Percentiles rank a stretch among this genome's conserved stretches.
phyloP scores from a whole-genome alignment of 1,140 invertebrate species.

The Cydia splendana region DNA sequence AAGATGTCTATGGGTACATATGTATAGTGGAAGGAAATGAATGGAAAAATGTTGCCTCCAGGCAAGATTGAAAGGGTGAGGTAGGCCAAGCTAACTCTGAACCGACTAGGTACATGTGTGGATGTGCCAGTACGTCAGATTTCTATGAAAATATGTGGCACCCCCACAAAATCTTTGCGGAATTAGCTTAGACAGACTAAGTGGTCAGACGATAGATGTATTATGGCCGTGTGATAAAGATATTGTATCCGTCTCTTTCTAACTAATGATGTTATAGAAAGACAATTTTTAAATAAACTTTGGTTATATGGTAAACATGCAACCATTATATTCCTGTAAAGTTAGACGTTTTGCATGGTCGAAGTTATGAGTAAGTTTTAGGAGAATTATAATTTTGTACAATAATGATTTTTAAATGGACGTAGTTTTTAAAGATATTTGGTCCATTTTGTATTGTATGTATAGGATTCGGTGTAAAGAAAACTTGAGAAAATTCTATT shows the following conservation, averaged over 20 bases:
- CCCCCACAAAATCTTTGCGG: too few species aligned
- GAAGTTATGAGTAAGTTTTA: not conserved
- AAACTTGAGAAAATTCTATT: not conserved
- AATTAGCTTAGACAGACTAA: too few species aligned
- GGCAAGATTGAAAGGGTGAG: too few species aligned
- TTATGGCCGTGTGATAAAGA: not conserved
- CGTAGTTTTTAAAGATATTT: constrained; percentile 12
- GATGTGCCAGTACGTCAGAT: too few species aligned
- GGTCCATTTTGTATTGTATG: constrained; percentile 18
- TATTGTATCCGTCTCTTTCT: not conserved
- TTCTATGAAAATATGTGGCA: too few species aligned
- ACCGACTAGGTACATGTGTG: too few species aligned
- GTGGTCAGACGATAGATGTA: too few species aligned
- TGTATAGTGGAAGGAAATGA: not conserved
- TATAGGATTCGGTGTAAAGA: constrained; percentile 10
- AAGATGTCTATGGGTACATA: not conserved
- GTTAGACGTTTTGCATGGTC: not conserved
- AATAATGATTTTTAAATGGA: constrained; percentile 15
- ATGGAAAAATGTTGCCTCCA: not conserved
- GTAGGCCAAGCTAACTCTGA: too few species aligned
- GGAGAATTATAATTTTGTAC: constrained; percentile 8
- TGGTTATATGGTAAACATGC: not conserved
- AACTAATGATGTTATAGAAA: not conserved
- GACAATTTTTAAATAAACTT: not conserved
- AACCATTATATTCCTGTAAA: not conserved